Percentiles rank a stretch among this genome's conserved stretches.
Evolutionary conservation across 2,797 vertebrate species (phyloP).

Genomic region (Petrocephalus sullivani): DNA sequence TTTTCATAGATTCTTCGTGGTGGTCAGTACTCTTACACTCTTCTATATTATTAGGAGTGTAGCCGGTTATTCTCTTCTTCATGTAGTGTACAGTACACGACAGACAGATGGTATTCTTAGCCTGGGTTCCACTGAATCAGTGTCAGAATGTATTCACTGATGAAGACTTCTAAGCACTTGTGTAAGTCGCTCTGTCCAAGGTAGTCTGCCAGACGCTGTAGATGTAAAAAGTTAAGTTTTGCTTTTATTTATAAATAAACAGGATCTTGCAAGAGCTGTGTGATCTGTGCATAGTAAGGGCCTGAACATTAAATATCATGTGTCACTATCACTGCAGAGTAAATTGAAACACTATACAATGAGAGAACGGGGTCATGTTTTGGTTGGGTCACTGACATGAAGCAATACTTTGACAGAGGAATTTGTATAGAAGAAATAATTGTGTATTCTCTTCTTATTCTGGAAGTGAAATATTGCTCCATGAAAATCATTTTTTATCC

Average conservation of each 20-base stretch:
- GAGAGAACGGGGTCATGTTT: background rate
- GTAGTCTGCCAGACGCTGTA: no score
- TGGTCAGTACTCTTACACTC: no score
- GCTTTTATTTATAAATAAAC: background rate
- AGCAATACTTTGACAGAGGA: background rate
- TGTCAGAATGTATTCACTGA: no score
- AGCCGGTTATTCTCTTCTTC: no score
- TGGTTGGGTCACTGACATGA: background rate
- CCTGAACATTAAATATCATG: background rate
- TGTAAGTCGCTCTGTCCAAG: no score
- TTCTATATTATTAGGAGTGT: no score
- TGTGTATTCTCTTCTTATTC: background rate
- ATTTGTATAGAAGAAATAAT: background rate
- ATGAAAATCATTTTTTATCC: background rate
- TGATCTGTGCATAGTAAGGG: background rate
- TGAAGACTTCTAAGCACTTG: no score
- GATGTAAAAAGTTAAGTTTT: background rate
- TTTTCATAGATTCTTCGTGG: no score
- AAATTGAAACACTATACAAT: background rate
- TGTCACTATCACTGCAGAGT: background rate
- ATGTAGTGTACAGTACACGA: no score
- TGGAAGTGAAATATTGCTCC: background rate
- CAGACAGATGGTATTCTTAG: no score
- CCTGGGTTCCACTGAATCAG: no score
- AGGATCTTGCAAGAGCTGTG: background rate